Conservation (phyloP, 1,140 invertebrate genomes). For the Anagrus nilaparvatae region DNA sequence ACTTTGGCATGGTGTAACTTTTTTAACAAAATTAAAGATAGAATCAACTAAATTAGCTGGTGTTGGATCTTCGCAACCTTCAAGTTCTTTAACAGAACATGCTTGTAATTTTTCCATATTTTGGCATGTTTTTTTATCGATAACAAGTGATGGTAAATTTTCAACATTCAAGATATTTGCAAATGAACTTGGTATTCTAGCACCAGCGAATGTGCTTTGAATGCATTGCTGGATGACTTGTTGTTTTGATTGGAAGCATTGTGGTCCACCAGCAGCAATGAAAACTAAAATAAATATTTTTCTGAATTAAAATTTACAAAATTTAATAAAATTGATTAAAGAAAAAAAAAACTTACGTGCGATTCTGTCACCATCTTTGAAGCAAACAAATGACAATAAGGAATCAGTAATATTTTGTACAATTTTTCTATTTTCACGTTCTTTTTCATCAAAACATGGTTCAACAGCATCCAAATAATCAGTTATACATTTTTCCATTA, state of each 20-base stretch:
- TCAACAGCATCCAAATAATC: slow-evolving; percentile 49
- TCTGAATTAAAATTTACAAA: too few species aligned
- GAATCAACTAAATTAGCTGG: slow-evolving; percentile 69
- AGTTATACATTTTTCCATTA: slow-evolving; percentile 48
- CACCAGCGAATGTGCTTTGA: slow-evolving; percentile 52
- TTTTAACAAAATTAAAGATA: slow-evolving; percentile 60
- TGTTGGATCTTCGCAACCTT: slow-evolving; percentile 59
- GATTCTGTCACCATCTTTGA: slow-evolving; percentile 69
- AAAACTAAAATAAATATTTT: slow-evolving; percentile 51
- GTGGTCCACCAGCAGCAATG: slow-evolving; percentile 63
- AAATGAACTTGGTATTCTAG: too few species aligned
- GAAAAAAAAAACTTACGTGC: slow-evolving; percentile 59
- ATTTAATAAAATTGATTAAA: too few species aligned
- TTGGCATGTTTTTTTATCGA: slow-evolving; percentile 43
- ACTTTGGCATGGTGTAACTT: slow-evolving; percentile 54
- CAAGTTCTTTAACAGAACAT: slow-evolving; percentile 55
- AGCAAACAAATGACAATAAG: slow-evolving; percentile 59
- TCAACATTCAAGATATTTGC: slow-evolving; percentile 33
- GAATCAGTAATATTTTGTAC: slow-evolving; percentile 55
- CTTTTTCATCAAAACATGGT: slow-evolving; percentile 51
- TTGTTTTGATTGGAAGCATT: slow-evolving; percentile 55
- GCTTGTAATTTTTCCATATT: slow-evolving; percentile 49
- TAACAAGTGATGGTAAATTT: slow-evolving; percentile 43
- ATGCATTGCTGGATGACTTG: slow-evolving; percentile 51
- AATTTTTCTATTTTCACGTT: slow-evolving; percentile 47